Conservation (phyloP, 2,113 vertebrate species). For the Arizona elegans region DNA sequence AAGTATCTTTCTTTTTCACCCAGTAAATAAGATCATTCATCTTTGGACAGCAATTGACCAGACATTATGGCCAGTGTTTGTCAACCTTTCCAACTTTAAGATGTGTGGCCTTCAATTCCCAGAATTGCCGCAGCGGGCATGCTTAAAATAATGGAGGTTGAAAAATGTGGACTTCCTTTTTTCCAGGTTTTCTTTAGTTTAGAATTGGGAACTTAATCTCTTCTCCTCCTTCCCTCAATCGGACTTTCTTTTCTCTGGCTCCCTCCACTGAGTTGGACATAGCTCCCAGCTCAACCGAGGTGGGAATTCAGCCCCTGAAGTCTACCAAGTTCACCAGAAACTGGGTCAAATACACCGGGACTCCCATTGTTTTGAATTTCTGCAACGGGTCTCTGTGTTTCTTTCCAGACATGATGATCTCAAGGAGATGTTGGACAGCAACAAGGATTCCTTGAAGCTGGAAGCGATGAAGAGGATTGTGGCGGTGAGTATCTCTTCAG, state of each 20-base stretch:
- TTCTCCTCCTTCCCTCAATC: not conserved
- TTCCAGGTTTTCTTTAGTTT: not conserved
- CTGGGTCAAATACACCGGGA: not conserved
- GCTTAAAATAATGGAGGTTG: not conserved
- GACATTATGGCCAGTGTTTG: not conserved
- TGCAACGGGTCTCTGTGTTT: not conserved
- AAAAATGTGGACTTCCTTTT: not conserved
- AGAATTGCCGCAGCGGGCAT: not conserved
- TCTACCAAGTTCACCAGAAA: not conserved
- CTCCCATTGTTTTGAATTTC: not conserved
- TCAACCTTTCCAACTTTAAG: not conserved
- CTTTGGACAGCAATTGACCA: not conserved
- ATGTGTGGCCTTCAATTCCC: not conserved
- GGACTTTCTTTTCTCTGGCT: not conserved
- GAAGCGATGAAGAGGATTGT: conserved; percentile 99
- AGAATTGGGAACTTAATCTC: no score
- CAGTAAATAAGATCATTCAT: not conserved
- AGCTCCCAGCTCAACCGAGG: not conserved
- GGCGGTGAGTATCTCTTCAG: conserved; percentile 75
- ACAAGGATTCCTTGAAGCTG: conserved; percentile 97
- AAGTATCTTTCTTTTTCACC: not conserved
- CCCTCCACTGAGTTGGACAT: not conserved
- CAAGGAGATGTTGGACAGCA: conserved; percentile 98
- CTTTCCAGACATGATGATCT: conserved; percentile 88
- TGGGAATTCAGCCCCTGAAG: not conserved